phyloP scores from a whole-genome alignment of 2,797 vertebrate genomes.

The Epinephelus malabaricus region DNA sequence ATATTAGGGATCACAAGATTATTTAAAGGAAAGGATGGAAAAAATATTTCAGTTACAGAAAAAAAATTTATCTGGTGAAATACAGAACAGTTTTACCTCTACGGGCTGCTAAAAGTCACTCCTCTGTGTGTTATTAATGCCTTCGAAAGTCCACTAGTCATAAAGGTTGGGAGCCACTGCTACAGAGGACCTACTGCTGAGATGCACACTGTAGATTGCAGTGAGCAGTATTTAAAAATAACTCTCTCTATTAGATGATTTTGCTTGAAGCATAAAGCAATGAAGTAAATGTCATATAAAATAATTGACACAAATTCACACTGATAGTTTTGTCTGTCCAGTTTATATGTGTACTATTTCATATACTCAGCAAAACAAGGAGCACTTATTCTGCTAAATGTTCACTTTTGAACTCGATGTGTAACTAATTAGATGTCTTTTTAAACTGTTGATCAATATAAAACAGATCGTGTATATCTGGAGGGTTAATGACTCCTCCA shows the following conservation, averaged over 20 bases:
- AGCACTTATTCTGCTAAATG: conserved; percentile 38
- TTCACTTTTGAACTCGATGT: conserved; percentile 29
- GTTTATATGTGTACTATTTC: conserved; percentile 23
- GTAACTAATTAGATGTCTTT: conserved; percentile 22
- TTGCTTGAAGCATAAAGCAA: conserved; percentile 18
- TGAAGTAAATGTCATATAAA: conserved; percentile 19
- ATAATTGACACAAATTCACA: conserved; percentile 5
- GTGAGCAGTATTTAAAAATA: conserved; percentile 15
- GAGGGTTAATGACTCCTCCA: background rate
- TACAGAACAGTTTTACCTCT: conserved; percentile 3
- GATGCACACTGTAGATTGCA: conserved; percentile 6
- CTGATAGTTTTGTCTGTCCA: conserved; percentile 12
- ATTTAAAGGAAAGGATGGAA: background rate
- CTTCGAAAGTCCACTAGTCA: background rate
- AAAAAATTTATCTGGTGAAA: background rate
- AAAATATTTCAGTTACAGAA: background rate
- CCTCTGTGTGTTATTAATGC: background rate
- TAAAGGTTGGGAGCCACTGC: conserved; percentile 16
- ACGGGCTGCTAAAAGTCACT: background rate
- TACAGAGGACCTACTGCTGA: conserved; percentile 1
- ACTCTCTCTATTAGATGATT: conserved; percentile 4
- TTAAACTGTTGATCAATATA: conserved; percentile 17
- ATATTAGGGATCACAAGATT: background rate
- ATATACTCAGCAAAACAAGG: conserved; percentile 24
- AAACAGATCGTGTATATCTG: conserved; percentile 17